Percentiles rank a stretch among this genome's conserved stretches.
Evolutionary conservation across 1,140 invertebrate species (phyloP).

Genomic region (Neuroterus valhalla): DNA sequence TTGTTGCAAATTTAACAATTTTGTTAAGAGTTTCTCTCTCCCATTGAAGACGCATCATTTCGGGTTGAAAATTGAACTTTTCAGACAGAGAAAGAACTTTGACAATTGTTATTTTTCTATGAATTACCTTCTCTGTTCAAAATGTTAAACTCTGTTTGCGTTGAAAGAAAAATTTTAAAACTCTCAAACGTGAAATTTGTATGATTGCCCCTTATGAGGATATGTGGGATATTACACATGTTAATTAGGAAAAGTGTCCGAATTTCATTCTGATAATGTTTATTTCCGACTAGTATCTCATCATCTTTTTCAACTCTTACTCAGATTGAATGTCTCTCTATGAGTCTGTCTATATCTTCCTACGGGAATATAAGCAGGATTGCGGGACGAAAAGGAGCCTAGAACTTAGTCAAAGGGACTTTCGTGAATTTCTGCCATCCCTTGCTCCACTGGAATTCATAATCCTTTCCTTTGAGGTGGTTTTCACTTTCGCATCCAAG

Average conservation of each 20-base stretch:
- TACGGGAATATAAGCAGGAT: slow-evolving; percentile 8
- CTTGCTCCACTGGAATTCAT: slow-evolving; percentile 18
- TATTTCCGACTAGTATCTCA: neutral
- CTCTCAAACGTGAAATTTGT: too few species aligned
- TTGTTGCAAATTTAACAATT: too few species aligned
- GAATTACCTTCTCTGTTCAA: too few species aligned
- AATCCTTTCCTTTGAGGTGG: slow-evolving; percentile 23
- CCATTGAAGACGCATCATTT: too few species aligned
- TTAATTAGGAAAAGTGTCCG: slow-evolving; percentile 23
- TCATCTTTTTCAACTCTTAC: slow-evolving; percentile 17
- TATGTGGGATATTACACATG: neutral
- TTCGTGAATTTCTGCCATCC: slow-evolving; percentile 29
- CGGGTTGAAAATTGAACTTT: too few species aligned
- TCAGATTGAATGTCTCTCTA: slow-evolving; percentile 21
- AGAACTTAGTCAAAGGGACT: slow-evolving; percentile 29
- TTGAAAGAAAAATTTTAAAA: too few species aligned
- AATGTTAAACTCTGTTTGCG: too few species aligned
- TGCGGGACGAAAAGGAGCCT: slow-evolving; percentile 11
- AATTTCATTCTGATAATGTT: neutral
- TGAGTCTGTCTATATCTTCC: neutral
- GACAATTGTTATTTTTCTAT: too few species aligned
- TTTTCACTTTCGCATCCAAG: slow-evolving; percentile 25
- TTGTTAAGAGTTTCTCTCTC: too few species aligned
- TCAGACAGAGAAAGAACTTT: too few species aligned
- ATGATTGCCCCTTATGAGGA: neutral